Conservation (phyloP, 2,113 vertebrate genomes). For the Monopterus albus region DNA sequence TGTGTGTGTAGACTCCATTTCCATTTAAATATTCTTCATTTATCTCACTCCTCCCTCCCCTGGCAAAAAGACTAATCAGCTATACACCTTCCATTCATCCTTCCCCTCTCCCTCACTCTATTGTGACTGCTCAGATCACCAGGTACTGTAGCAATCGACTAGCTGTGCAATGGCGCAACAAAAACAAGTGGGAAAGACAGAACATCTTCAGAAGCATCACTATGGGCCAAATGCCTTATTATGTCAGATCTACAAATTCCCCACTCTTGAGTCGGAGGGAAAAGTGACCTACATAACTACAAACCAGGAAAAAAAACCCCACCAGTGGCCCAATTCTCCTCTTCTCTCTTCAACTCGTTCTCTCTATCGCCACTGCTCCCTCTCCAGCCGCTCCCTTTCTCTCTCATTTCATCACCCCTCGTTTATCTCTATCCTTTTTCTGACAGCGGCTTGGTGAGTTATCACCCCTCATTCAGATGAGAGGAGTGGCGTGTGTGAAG, state of each 20-base stretch:
- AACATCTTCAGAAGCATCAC: conserved; percentile 74
- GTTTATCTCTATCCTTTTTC: conserved; percentile 70
- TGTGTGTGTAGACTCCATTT: conserved; percentile 10
- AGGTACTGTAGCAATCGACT: conserved; percentile 37
- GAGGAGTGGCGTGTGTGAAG: conserved; percentile 74
- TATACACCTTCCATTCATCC: conserved; percentile 20
- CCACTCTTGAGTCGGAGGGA: conserved; percentile 81
- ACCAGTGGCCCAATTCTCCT: conserved; percentile 86
- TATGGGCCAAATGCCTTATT: conserved; percentile 83
- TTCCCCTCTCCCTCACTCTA: conserved; percentile 5
- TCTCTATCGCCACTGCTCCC: conserved; percentile 43
- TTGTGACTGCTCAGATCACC: conserved; percentile 46
- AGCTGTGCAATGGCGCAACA: conserved; percentile 58
- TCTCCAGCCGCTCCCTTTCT: conserved; percentile 69
- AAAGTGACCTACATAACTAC: conserved; percentile 92
- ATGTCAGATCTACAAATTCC: conserved; percentile 88
- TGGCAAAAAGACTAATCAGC: conserved; percentile 43
- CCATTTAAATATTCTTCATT: conserved; percentile 44
- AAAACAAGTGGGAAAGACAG: conserved; percentile 68
- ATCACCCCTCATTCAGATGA: conserved; percentile 76
- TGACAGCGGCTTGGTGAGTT: conserved; percentile 75
- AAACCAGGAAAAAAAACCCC: conserved; percentile 82
- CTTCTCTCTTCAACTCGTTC: conserved; percentile 21
- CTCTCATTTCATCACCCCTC: conserved; percentile 70
- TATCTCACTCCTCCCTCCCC: conserved; percentile 16